These are phyloP conservation scores for Paralichthys olivaceus DNA, from an alignment of 2,113 vertebrate species.

Conservation along the genomic window DNA sequence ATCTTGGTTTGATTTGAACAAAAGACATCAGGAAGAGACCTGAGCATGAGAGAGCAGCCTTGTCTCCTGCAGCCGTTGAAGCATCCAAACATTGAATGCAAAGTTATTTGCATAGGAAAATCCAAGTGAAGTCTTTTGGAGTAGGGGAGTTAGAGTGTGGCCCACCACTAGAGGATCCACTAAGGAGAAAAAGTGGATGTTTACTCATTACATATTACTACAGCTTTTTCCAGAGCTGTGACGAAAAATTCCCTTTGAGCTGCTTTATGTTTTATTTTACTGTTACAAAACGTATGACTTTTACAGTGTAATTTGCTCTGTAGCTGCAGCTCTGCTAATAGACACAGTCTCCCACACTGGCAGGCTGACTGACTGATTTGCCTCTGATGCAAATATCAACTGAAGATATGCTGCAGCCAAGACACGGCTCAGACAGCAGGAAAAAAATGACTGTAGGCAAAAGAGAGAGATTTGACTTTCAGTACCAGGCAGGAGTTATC, in stretches of 20 bases:
- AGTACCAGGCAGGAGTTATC: constrained; percentile 35
- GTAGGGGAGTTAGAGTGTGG: not conserved
- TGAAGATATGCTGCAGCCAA: constrained; percentile 48
- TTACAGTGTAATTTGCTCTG: not conserved
- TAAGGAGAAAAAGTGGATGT: not conserved
- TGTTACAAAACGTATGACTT: not conserved
- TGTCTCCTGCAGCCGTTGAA: constrained; percentile 55
- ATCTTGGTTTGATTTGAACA: constrained; percentile 66
- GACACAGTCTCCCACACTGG: not conserved
- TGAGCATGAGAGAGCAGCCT: constrained; percentile 47
- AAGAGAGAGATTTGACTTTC: constrained; percentile 66
- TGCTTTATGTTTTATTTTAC: not conserved
- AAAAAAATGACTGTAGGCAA: constrained; percentile 25
- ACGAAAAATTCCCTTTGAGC: not conserved
- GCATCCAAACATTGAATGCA: constrained; percentile 71
- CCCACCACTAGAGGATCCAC: constrained; percentile 13
- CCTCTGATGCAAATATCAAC: constrained; percentile 84
- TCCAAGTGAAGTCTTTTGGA: constrained; percentile 47
- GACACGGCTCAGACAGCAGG: constrained; percentile 27
- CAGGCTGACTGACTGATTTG: constrained; percentile 70
- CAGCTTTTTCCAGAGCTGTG: not conserved
- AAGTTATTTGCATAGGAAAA: constrained; percentile 84
- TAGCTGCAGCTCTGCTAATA: not conserved
- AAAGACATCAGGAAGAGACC: constrained; percentile 47
- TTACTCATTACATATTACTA: not conserved